A percentile compares a stretch with the other conserved stretches of the same genome.
phyloP scores from a whole-genome alignment of 2,113 vertebrate species.

The Elephas maximus region DNA sequence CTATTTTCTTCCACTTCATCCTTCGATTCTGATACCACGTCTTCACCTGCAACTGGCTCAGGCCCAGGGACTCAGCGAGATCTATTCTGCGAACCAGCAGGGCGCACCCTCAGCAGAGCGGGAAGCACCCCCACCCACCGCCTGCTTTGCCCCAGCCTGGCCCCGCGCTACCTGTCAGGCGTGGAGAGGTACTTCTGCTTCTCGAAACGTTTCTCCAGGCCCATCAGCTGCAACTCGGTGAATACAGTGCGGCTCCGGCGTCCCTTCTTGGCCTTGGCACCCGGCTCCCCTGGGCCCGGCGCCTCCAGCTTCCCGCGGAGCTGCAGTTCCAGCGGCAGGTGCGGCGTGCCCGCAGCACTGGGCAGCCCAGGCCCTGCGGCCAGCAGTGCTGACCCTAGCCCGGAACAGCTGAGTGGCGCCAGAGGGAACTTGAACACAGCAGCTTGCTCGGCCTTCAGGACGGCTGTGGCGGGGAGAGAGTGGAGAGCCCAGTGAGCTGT shows the following conservation, averaged over 20 bases:
- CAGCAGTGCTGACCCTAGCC: slow-evolving; percentile 93
- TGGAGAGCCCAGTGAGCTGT: not conserved
- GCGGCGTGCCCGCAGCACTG: slow-evolving; percentile 89
- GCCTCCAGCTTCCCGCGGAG: slow-evolving; percentile 96
- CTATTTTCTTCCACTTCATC: slow-evolving; percentile 99
- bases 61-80: slow-evolving; percentile 97
- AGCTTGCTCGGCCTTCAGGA: slow-evolving; percentile 95
- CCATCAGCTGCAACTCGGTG: slow-evolving; percentile 99
- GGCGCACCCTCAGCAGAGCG: not conserved
- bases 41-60: slow-evolving; percentile 99
- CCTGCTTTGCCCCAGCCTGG: not conserved
- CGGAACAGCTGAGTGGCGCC: slow-evolving; percentile 94
- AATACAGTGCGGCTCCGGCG: slow-evolving; percentile 98
- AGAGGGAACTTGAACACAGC: slow-evolving; percentile 97
- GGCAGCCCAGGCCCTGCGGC: slow-evolving; percentile 93
- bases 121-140: not conserved
- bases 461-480: slow-evolving; percentile 83
- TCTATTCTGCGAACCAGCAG: slow-evolving; percentile 94
- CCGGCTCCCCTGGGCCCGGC: slow-evolving; percentile 88
- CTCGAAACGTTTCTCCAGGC: slow-evolving; percentile 99
- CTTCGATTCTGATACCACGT: slow-evolving; percentile 99
- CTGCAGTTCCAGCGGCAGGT: slow-evolving; percentile 97
- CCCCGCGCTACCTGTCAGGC: slow-evolving; percentile 93
- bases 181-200: slow-evolving; percentile 99
- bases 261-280: slow-evolving; percentile 96